phyloP scores from a whole-genome alignment of 2,113 vertebrate genomes.

The Poicephalus gulielmi region DNA sequence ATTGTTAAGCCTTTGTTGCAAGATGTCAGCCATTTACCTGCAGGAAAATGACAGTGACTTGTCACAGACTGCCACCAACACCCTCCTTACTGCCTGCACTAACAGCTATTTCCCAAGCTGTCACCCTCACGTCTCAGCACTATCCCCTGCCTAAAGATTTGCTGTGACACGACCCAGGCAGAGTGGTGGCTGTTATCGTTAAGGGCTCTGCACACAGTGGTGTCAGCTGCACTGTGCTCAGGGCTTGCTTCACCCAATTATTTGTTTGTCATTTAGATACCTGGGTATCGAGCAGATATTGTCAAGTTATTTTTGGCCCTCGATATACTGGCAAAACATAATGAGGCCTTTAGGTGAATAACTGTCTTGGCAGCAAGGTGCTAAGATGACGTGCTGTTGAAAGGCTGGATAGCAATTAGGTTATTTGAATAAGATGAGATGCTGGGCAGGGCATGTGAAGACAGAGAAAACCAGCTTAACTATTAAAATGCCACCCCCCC shows the following conservation, averaged over 20 bases:
- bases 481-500: slow-evolving; percentile 27
- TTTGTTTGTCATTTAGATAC: slow-evolving; percentile 78
- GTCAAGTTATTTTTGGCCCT: slow-evolving; percentile 74
- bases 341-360: slow-evolving; percentile 77
- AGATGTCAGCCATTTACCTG: slow-evolving; percentile 39
- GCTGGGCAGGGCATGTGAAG: slow-evolving; percentile 57
- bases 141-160: slow-evolving; percentile 67
- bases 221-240: slow-evolving; percentile 62
- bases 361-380: slow-evolving; percentile 70
- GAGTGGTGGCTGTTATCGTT: slow-evolving; percentile 43
- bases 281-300: slow-evolving; percentile 68
- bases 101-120: slow-evolving; percentile 66
- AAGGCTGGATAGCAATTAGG: slow-evolving; percentile 64
- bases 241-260: slow-evolving; percentile 85
- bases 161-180: slow-evolving; percentile 74
- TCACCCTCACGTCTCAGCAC: slow-evolving; percentile 31
- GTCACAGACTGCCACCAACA: not conserved
- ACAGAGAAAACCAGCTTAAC: slow-evolving; percentile 53
- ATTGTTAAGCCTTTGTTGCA: not conserved
- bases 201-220: slow-evolving; percentile 49
- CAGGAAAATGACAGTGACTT: slow-evolving; percentile 48
- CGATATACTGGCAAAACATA: slow-evolving; percentile 52
- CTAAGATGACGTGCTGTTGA: slow-evolving; percentile 51
- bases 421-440: slow-evolving; percentile 57
- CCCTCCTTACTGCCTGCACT: not conserved